Conservation (phyloP, 2,888 invertebrate species). For the Elmis aenea region DNA sequence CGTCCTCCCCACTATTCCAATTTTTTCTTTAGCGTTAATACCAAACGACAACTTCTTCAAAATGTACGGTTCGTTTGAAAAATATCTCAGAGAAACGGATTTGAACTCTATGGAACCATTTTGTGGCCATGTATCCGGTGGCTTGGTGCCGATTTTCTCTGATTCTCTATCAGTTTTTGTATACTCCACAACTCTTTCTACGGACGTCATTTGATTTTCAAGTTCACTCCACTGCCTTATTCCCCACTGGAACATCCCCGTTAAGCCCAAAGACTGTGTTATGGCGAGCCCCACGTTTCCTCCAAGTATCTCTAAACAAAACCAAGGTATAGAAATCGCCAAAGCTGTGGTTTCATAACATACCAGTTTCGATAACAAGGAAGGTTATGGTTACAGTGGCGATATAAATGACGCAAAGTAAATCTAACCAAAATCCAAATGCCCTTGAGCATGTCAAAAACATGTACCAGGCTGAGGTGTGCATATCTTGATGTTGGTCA, state of each 20-base stretch:
- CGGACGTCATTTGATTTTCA: slow-evolving; percentile 80
- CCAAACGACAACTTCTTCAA: slow-evolving; percentile 64
- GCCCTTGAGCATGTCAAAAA: slow-evolving; percentile 87
- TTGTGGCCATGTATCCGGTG: slow-evolving; percentile 60
- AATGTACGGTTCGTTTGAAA: slow-evolving; percentile 64
- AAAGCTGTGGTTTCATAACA: too few relatives aligned
- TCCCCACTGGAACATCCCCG: slow-evolving; percentile 76
- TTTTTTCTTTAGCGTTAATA: slow-evolving; percentile 63
- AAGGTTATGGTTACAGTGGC: slow-evolving; percentile 81
- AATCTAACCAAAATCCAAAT: slow-evolving; percentile 89
- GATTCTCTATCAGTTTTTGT: slow-evolving; percentile 60
- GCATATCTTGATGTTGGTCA: slow-evolving; percentile 76
- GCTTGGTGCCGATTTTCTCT: slow-evolving; percentile 17
- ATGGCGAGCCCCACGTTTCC: slow-evolving; percentile 44
- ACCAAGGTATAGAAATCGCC: too few relatives aligned
- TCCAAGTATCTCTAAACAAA: slow-evolving; percentile 37
- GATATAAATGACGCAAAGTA: slow-evolving; percentile 83
- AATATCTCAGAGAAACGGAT: slow-evolving; percentile 66
- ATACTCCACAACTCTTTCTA: slow-evolving; percentile 84
- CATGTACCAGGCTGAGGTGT: slow-evolving; percentile 88
- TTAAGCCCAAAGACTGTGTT: slow-evolving; percentile 41
- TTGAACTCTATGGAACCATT: slow-evolving; percentile 63
- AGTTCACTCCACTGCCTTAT: slow-evolving; percentile 54
- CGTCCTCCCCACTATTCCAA: too few relatives aligned
- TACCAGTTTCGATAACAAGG: slow-evolving; percentile 61